Evolutionary conservation across 2,113 vertebrate genomes (phyloP), one percentile per base, ranked within the genome.

Genomic region (Noturus placidus): DNA sequence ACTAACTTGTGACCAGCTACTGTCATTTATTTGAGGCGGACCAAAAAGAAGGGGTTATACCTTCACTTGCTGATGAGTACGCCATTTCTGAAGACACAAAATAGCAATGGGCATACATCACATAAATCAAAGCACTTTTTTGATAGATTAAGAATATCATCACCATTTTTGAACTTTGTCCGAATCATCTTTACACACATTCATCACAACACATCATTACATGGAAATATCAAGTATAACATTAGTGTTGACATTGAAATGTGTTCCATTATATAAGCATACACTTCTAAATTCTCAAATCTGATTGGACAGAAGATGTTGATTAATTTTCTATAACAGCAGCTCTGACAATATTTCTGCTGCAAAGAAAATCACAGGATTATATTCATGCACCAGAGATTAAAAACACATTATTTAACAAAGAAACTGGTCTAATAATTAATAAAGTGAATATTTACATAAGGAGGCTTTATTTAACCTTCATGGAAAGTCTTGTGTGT

Each of bases 61-160:
- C 13, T 74, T 83, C 56, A 63, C 65, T 77, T 13, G 27, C 56
- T 87, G 81, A 83, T 33, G 57, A 77, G 20, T 54, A 27, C 4
- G 11, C 67, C 38, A 67, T 52, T 27, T 52, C 61, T 83, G 46
- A 83, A 33, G 42, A 83, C 42, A 52, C 63, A 69, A 17, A 69
- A 46, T 3, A 33, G n/a, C 15, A 57, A 56, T 56, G n/a, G n/a
- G 54, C 50, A 54, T 7, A 14, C 22, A 17, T 77, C 25, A 52
- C 74, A 77, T 78, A 54, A 52, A 78, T 52, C 25, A 78, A 50
- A 79, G 14, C 52, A 56, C 77, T 1, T 10, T 56, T 56, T 19
- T 79, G 52, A 30, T 9, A 19, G 77, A 30, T 54, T 30, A 54
- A 54, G 50, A 30, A 30, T 15, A 20, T 42, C 25, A n/a, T n/a